phyloP scores from a whole-genome alignment of 2,113 vertebrate species.

The Arenaria interpres region DNA sequence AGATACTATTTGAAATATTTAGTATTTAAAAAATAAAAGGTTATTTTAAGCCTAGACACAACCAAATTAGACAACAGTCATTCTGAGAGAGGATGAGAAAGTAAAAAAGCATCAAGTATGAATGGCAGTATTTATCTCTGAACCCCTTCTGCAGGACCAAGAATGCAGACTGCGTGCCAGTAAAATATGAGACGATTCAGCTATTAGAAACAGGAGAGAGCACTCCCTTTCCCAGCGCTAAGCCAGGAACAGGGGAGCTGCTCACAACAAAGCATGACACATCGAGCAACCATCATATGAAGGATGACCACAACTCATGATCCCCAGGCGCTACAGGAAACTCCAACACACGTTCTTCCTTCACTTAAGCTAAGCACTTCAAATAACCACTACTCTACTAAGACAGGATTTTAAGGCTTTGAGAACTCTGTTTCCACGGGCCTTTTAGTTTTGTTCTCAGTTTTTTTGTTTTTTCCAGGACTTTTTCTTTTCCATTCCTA shows the following conservation, averaged over 20 bases:
- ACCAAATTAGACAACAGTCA: not conserved
- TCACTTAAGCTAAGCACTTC: not conserved
- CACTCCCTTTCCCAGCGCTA: not conserved
- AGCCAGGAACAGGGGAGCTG: not conserved
- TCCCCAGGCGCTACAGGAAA: not conserved
- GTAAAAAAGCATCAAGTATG: not conserved
- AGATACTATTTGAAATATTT: not conserved
- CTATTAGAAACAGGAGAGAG: not conserved
- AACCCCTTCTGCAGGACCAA: not conserved
- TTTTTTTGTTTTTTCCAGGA: not conserved
- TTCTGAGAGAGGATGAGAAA: not conserved
- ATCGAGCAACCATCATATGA: fast-evolving
- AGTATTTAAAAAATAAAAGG: not conserved
- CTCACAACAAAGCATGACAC: not conserved
- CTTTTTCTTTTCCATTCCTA: not conserved
- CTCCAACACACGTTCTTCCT: fast-evolving
- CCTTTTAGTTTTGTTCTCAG: not conserved
- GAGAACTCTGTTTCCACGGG: not conserved
- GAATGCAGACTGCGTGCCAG: conserved; percentile 27
- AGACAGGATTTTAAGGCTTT: not conserved
- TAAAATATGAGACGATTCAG: not conserved
- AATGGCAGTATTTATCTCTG: conserved; percentile 26
- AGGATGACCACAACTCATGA: not conserved
- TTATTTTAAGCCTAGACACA: conserved; percentile 27
- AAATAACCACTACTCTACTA: not conserved